Conservation (phyloP, 2,797 vertebrate genomes). For the Amblyraja radiata region DNA sequence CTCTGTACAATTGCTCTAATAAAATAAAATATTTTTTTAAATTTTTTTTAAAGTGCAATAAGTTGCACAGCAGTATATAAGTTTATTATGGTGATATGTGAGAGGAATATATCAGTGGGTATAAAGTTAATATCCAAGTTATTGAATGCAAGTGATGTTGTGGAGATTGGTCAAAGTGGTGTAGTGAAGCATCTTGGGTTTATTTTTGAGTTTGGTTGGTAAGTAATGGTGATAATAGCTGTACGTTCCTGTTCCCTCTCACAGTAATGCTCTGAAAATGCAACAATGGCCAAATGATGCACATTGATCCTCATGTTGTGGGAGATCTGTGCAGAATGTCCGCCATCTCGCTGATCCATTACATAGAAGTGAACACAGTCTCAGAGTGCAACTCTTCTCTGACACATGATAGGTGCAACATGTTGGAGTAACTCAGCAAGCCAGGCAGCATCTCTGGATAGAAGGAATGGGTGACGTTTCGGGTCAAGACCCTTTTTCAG, state of each 20-base stretch:
- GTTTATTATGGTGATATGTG: constrained; percentile 27
- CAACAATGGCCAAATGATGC: neutral
- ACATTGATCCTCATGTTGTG: neutral
- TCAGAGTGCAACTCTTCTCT: neutral
- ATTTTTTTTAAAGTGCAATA: no score
- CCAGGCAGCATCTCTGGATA: no score
- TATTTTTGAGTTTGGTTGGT: neutral
- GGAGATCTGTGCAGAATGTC: neutral
- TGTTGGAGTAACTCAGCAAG: no score
- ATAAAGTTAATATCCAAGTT: constrained; percentile 14
- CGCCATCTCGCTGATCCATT: neutral
- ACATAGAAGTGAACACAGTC: neutral
- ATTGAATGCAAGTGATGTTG: neutral
- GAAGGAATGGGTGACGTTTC: no score
- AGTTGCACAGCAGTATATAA: neutral
- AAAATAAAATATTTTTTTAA: no score
- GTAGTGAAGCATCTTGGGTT: neutral
- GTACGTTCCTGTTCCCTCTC: neutral
- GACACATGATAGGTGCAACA: no score
- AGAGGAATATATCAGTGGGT: neutral
- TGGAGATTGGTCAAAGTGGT: neutral
- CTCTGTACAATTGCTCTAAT: no score
- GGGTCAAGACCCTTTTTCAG: no score
- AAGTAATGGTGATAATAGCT: neutral
- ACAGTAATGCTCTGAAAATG: neutral